These are phyloP conservation scores for Ischnus inquisitorius DNA, from an alignment of 2,888 invertebrate species.

Conservation along the genomic window DNA sequence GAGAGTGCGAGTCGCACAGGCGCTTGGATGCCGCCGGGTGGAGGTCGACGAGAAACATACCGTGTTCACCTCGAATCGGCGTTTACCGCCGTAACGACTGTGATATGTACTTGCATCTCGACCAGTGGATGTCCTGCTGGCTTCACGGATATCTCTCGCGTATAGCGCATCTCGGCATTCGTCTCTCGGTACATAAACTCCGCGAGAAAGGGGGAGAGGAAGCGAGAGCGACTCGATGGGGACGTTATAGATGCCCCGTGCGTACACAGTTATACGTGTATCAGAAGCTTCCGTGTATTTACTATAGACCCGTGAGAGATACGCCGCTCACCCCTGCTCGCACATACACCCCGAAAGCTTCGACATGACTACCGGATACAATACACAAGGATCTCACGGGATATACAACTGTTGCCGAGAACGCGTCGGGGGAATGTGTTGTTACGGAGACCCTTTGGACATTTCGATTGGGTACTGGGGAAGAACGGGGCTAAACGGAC, in stretches of 20 bases:
- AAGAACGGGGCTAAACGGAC: background rate
- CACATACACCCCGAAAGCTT: slow-evolving; percentile 26
- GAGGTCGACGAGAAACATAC: background rate
- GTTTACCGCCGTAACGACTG: slow-evolving; percentile 56
- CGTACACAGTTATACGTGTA: slow-evolving; percentile 31
- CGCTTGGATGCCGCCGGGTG: slow-evolving; percentile 6
- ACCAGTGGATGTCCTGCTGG: slow-evolving; percentile 12
- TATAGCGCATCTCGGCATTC: slow-evolving; percentile 23
- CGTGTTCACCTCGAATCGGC: slow-evolving; percentile 32
- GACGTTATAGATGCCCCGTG: slow-evolving; percentile 15
- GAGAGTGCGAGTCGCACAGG: slow-evolving; percentile 22
- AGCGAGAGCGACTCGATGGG: background rate
- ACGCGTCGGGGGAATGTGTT: slow-evolving; percentile 26
- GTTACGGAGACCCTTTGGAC: slow-evolving; percentile 6
- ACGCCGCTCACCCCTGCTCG: slow-evolving; percentile 1
- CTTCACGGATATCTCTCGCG: background rate
- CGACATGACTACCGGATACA: background rate
- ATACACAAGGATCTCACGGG: slow-evolving; percentile 24
- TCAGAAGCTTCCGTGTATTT: slow-evolving; percentile 28
- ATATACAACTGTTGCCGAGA: slow-evolving; percentile 20
- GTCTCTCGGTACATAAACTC: slow-evolving; percentile 36
- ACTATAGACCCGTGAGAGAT: background rate
- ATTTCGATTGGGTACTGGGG: slow-evolving; percentile 11
- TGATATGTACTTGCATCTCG: background rate
- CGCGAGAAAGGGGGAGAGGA: background rate